phyloP scores from a whole-genome alignment of 2,888 invertebrate genomes.

The Leptopilina myrica region DNA sequence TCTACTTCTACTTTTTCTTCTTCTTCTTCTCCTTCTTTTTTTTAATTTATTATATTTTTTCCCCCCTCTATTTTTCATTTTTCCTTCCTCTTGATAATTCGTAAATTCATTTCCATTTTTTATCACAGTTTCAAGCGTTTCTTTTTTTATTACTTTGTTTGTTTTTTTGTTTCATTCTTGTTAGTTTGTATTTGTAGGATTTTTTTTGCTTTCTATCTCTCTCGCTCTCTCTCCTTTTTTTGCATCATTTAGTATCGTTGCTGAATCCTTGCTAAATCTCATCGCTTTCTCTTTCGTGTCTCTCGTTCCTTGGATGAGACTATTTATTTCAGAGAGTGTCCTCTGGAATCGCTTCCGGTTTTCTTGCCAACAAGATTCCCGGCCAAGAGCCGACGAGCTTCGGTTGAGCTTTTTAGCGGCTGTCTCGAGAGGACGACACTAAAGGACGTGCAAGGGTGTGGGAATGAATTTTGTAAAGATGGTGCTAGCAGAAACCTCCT shows the following conservation, averaged over 20 bases:
- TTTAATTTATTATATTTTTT: neutral
- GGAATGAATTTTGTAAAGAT: slow-evolving; percentile 39
- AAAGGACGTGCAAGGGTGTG: slow-evolving; percentile 35
- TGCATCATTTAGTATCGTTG: neutral
- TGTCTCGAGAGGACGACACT: slow-evolving; percentile 36
- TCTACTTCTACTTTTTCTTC: too few species aligned
- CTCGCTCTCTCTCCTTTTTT: too few species aligned
- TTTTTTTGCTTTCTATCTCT: neutral
- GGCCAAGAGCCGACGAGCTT: slow-evolving; percentile 25
- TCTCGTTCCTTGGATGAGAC: slow-evolving; percentile 27
- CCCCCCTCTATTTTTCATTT: neutral
- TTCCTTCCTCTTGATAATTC: neutral
- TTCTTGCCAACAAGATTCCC: slow-evolving; percentile 32
- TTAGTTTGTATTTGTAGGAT: neutral
- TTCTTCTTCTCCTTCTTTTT: neutral
- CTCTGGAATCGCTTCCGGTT: slow-evolving; percentile 28
- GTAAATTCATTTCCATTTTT: neutral
- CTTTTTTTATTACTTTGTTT: neutral
- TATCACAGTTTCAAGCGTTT: neutral
- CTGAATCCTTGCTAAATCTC: slow-evolving; percentile 12
- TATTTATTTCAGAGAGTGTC: slow-evolving; percentile 36
- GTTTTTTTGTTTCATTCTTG: neutral
- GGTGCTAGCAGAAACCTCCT: slow-evolving; percentile 7
- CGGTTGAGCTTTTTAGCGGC: slow-evolving; percentile 37
- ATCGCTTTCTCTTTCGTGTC: slow-evolving; percentile 6